These are phyloP conservation scores for Antennarius maculatus DNA, from an alignment of 2,797 vertebrate genomes.

Conservation along the genomic window DNA sequence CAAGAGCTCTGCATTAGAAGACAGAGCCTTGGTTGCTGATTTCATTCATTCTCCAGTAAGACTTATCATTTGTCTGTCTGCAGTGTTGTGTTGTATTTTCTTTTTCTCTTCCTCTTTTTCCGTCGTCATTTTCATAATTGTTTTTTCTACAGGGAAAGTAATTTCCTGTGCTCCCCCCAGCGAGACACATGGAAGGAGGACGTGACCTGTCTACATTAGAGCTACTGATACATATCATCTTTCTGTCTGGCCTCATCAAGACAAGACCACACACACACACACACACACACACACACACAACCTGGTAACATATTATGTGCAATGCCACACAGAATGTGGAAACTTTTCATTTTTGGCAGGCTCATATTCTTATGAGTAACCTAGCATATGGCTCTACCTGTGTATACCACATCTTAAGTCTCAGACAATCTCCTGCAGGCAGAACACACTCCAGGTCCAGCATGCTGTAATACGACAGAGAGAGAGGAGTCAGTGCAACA, in stretches of 20 bases:
- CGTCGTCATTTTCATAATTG: constrained; percentile 49
- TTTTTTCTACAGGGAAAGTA: constrained; percentile 46
- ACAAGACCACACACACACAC: constrained; percentile 24
- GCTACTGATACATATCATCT: constrained; percentile 49
- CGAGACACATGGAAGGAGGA: constrained; percentile 24
- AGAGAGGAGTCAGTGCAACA: no score
- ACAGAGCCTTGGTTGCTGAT: constrained; percentile 26
- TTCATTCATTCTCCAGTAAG: constrained; percentile 15
- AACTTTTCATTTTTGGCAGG: constrained; percentile 26
- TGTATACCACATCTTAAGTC: not conserved
- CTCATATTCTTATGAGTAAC: constrained; percentile 35
- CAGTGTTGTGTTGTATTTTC: not conserved
- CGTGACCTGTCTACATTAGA: constrained; percentile 41
- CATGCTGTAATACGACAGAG: no score
- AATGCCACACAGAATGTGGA: constrained; percentile 21
- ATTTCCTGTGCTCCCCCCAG: constrained; percentile 53
- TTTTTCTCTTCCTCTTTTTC: not conserved
- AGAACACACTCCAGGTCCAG: no score
- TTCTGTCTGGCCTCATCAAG: constrained; percentile 35
- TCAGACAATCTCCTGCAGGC: no score
- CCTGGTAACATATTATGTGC: constrained; percentile 7
- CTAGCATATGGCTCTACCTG: not conserved
- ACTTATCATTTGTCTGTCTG: constrained; percentile 7
- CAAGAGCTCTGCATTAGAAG: constrained; percentile 26
- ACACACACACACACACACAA: constrained; percentile 15